Evolutionary conservation across 1,140 invertebrate genomes (phyloP).

Genomic region (Tetramorium parvispinum): DNA sequence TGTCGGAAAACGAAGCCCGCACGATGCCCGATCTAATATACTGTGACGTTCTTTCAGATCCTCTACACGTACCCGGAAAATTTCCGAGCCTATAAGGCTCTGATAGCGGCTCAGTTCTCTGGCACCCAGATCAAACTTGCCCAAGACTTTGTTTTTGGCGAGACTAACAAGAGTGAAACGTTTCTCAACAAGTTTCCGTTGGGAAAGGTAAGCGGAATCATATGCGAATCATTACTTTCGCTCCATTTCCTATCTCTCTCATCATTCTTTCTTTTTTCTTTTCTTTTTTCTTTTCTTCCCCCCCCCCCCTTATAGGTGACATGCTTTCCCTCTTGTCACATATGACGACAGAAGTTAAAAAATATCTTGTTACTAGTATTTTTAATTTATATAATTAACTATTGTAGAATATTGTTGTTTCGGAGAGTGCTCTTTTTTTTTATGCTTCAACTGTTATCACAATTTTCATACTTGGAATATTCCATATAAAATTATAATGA

Average conservation of each 20-base stretch:
- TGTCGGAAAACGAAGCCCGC: neutral
- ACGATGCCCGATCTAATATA: conserved; percentile 50
- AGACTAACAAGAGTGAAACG: conserved; percentile 94
- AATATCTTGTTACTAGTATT: neutral
- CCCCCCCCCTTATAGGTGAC: too few relatives aligned
- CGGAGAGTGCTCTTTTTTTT: neutral
- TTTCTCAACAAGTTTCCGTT: conserved; percentile 97
- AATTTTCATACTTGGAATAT: neutral
- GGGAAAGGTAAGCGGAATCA: conserved; percentile 92
- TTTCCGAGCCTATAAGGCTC: conserved; percentile 96
- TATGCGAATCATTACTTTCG: neutral
- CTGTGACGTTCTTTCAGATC: conserved; percentile 91
- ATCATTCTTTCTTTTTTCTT: neutral
- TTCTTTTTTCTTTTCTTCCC: too few relatives aligned
- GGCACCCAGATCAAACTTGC: conserved; percentile 94
- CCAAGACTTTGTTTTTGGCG: conserved; percentile 95
- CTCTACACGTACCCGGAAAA: conserved; percentile 98
- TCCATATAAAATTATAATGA: neutral
- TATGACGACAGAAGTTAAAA: neutral
- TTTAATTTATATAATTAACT: neutral
- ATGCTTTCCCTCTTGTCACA: neutral
- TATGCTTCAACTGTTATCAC: neutral
- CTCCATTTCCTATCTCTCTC: neutral
- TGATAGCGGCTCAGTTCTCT: conserved; percentile 98
- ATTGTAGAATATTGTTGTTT: neutral